Base-by-base conservation (phyloP, 2,113 vertebrate species). In the Microcebus tavaratra region DNA sequence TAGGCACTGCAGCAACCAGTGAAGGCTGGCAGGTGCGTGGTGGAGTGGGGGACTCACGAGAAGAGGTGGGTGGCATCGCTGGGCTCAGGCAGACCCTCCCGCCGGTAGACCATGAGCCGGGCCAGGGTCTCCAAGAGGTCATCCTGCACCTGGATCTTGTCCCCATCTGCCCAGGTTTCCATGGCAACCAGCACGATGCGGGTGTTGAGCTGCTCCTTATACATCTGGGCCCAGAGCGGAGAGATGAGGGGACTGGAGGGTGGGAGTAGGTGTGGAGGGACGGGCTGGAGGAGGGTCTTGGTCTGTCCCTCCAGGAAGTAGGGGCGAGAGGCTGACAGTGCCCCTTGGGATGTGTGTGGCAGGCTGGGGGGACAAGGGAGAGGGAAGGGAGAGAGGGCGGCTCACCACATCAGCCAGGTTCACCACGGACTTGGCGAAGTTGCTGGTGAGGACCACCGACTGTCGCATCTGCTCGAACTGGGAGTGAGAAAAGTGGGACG, bases 111-210 rank as follows among this genome's bases (percentile, higher is more conserved):
- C 99, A 99, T 99, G 87, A 99, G 99, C 97, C 99, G 99, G 12
- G 98, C 98, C 97, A 99, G 98, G 25, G 98, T 99, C 97, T 99
- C 98, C 98, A 99, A 96, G 14, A 99, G 99, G 96, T 99, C 99
- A 8, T 98, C 98, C 6, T 98, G 98, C 68, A 99, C 97, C 3
- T 98, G 98, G 97, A 99, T 99, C 98, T 99, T 99, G 96, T 99
- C 99, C 96, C 99, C 99, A 0, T 99, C 98, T 36, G 99, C 98
- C 99, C 99, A 99, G 0, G 99, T 99, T 98, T 99, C 99, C 99
- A 99, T 99, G 98, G 99, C 99, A 83, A 99, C 99, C 96, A 99
- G 98, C 96, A 99, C 99, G n/a, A 99, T 99, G 88, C 99, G 99
- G 0, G 99, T 99, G 98, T 99, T 99, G 94, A 99, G 98, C 98